phyloP scores from a whole-genome alignment of 1,140 invertebrate species.

The Homalodisca vitripennis region DNA sequence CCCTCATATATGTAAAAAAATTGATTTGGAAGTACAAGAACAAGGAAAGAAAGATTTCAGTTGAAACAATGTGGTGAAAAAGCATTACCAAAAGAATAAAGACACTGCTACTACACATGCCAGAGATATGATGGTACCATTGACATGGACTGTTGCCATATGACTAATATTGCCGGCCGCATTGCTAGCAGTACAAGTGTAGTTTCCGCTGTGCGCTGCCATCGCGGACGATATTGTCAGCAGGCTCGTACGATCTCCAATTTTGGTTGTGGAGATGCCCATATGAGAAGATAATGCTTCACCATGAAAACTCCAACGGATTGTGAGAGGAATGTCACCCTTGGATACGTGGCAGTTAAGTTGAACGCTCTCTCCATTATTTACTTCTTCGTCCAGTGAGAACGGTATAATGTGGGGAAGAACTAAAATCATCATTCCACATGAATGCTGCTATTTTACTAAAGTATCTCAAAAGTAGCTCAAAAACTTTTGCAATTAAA shows the following conservation, averaged over 20 bases:
- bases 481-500: no score
- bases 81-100: no score
- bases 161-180: slow-evolving; percentile 47
- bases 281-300: slow-evolving; percentile 43
- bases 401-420: slow-evolving; percentile 45
- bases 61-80: no score
- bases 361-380: slow-evolving; percentile 54
- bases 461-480: no score
- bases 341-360: slow-evolving; percentile 59
- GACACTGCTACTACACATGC: background rate
- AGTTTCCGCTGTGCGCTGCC: slow-evolving; percentile 47
- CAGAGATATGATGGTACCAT: slow-evolving; percentile 54
- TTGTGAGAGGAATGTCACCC: slow-evolving; percentile 62
- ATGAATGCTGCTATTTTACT: no score
- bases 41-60: no score
- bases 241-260: slow-evolving; percentile 51
- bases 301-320: slow-evolving; percentile 61
- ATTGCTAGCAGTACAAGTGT: slow-evolving; percentile 42
- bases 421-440: slow-evolving; percentile 39
- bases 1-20: no score
- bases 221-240: slow-evolving; percentile 51
- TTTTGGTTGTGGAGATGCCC: slow-evolving; percentile 38
- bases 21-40: no score
- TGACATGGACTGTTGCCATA: slow-evolving; percentile 67
- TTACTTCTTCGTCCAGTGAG: slow-evolving; percentile 49